Evolutionary conservation across 2,113 vertebrate species (phyloP), one percentile per base, ranked within the genome.

Genomic region (Amblyornis subalaris): DNA sequence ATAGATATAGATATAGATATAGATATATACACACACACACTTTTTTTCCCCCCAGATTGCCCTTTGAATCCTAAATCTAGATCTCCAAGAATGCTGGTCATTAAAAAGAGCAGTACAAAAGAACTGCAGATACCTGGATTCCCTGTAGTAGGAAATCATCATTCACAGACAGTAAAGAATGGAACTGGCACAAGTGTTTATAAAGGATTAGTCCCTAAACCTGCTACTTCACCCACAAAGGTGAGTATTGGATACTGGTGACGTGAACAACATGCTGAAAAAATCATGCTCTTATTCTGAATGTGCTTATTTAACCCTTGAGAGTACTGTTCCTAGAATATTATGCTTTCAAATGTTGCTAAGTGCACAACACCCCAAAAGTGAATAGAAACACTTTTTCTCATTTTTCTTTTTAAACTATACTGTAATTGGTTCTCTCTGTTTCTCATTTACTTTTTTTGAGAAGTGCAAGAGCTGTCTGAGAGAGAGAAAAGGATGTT

Each of bases 41-140:
- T 25, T 22, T 47, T 65, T 33, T 45, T 8, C 12, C 22, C 60
- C 44, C 38, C 92, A 98, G 98, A 98, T 61, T 98, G 98, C 85
- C 98, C 98, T 89, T 96, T 97, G 79, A 98, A 98, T 96, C 97
- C 97, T 87, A 98, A 97, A 89, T 97, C 97, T 93, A 98, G 98
- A 97, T 94, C 97, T 87, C 96, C 97, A 17, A 97, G 97, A 96
- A 98, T 98, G 98, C 96, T 98, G 92, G 97, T 98, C 90, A 98
- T 98, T 97, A 98, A 97, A 95, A 98, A 98, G 91, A 96, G 97
- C 88, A 97, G 94, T 88, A 95, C 97, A 93, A 98, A 98, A 97
- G 97, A 98, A 80, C 95, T 97, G 73, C 97, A 97, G 54, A 96
- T 97, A 40, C 95, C 98, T 89, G 97, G 97, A 95, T 97, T 97